Conservation (phyloP, 2,113 vertebrate genomes). For the Semnornis frantzii region DNA sequence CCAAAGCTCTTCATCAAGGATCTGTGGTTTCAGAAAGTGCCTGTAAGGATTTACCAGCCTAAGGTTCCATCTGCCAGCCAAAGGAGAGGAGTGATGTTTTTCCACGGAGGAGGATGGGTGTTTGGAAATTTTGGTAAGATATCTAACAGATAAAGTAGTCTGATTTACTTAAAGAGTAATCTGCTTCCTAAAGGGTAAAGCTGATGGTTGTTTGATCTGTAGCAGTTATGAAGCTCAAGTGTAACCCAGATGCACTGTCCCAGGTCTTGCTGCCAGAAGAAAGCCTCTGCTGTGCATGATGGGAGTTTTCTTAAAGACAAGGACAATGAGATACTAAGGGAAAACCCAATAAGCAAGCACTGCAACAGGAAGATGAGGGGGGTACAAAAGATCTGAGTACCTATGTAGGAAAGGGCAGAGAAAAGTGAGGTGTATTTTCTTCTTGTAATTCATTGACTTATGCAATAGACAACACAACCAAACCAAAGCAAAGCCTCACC, state of each 20-base stretch:
- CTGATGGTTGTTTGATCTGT: not conserved
- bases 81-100: slow-evolving; percentile 81
- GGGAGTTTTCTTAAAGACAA: not conserved
- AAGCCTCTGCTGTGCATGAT: not conserved
- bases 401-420: not conserved
- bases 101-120: slow-evolving; percentile 84
- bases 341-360: not conserved
- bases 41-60: slow-evolving; percentile 84
- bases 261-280: not conserved
- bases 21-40: slow-evolving; percentile 73
- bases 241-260: not conserved
- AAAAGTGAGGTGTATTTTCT: not conserved
- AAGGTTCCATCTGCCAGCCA: slow-evolving; percentile 28
- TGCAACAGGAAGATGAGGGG: not conserved
- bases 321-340: not conserved
- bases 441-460: not conserved
- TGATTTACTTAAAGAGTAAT: not conserved
- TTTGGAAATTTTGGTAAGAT: slow-evolving; percentile 83
- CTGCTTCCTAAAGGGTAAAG: not conserved
- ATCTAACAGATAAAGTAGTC: not conserved
- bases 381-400: not conserved
- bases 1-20: slow-evolving; percentile 76
- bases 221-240: not conserved
- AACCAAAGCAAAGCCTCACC: not conserved
- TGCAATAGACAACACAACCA: not conserved